Conservation (phyloP, 2,113 vertebrate genomes). For the Acrocephalus kingi region DNA sequence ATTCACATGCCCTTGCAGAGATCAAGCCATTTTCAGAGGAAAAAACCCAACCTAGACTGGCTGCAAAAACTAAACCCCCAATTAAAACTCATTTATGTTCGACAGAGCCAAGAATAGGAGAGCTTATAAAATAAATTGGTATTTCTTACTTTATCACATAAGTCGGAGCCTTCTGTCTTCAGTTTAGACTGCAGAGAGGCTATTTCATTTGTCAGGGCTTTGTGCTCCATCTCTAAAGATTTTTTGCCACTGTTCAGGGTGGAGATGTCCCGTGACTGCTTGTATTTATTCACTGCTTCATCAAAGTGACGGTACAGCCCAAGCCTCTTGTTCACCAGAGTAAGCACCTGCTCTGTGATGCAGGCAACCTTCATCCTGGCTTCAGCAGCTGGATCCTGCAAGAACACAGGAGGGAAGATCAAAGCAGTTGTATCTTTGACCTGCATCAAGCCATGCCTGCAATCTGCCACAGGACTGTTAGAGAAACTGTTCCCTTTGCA, state of each 20-base stretch:
- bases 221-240: constrained; percentile 90
- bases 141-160: constrained; percentile 89
- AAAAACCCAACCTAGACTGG: not conserved
- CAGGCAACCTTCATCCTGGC: constrained; percentile 98
- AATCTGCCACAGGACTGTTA: not conserved
- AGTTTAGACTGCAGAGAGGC: constrained; percentile 88
- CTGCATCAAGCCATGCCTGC: not conserved
- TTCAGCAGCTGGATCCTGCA: constrained; percentile 94
- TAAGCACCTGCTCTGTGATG: constrained; percentile 96
- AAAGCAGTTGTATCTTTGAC: not conserved
- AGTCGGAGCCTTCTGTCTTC: constrained; percentile 93
- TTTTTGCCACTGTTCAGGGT: constrained; percentile 91
- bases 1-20: not conserved
- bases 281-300: constrained; percentile 95
- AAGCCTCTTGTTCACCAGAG: constrained; percentile 93
- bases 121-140: not conserved
- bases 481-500: not conserved
- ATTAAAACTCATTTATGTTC: not conserved
- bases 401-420: not conserved
- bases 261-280: constrained; percentile 91
- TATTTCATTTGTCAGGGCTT: constrained; percentile 87
- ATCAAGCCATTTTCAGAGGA: not conserved
- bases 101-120: not conserved
- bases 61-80: not conserved
- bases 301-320: constrained; percentile 96